Conservation (phyloP, 2,888 invertebrate species). For the Acanthosoma haemorrhoidale region DNA sequence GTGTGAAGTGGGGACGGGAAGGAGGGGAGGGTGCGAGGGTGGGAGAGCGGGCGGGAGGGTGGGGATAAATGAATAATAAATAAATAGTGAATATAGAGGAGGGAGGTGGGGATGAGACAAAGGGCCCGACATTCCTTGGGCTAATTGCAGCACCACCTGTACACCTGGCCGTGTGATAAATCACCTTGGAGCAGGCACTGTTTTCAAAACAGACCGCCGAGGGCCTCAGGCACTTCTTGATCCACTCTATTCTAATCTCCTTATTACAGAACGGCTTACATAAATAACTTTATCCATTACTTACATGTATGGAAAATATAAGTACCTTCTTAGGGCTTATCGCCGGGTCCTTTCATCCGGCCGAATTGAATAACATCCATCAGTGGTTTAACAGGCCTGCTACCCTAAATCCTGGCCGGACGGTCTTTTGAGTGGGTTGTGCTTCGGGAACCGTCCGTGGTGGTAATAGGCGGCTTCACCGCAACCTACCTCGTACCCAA, state of each 20-base stretch:
- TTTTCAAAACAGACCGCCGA: not conserved
- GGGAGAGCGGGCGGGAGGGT: not conserved
- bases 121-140: conserved; percentile 27
- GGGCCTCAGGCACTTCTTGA: conserved; percentile 2
- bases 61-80: conserved; percentile 12
- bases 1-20: not conserved
- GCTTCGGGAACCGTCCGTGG: not conserved
- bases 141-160: conserved; percentile 34
- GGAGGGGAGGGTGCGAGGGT: not conserved
- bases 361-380: not conserved
- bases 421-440: not conserved
- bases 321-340: not conserved
- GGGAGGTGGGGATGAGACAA: conserved; percentile 5
- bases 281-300: conserved; percentile 12
- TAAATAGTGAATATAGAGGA: conserved; percentile 10
- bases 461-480: not conserved
- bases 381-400: not conserved
- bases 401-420: too few relatives aligned
- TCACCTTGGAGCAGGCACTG: too few relatives aligned
- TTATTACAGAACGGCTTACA: not conserved
- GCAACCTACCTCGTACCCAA: too few relatives aligned
- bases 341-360: not conserved
- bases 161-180: conserved; percentile 16
- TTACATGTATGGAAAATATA: not conserved
- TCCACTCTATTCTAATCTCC: not conserved